Evolutionary conservation across 2,113 vertebrate species (phyloP).

Genomic region (Marcusenius ussheri): DNA sequence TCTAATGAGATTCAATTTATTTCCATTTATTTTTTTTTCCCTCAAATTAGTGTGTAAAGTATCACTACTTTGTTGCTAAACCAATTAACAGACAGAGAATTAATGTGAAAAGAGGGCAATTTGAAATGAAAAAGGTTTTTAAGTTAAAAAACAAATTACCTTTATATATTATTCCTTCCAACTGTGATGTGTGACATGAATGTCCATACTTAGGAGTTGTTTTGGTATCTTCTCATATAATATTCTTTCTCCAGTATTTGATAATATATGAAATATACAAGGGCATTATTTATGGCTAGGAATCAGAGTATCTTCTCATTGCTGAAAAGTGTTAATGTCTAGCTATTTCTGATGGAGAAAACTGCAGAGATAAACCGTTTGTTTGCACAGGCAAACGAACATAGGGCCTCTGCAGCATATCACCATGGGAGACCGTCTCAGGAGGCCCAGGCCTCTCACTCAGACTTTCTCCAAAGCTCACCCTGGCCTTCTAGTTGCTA

Average conservation of each 20-base stretch:
- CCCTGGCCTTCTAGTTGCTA: slow-evolving; percentile 27
- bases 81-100: background rate
- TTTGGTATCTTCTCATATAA: background rate
- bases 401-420: background rate
- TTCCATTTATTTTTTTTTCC: background rate
- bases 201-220: background rate
- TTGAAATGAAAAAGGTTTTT: background rate
- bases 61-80: background rate
- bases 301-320: background rate
- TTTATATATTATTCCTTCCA: background rate
- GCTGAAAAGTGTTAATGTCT: background rate
- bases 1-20: background rate
- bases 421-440: background rate
- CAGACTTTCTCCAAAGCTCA: slow-evolving; percentile 24
- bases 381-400: background rate
- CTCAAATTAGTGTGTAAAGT: background rate
- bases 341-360: background rate
- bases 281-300: background rate
- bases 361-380: background rate
- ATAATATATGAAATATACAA: background rate
- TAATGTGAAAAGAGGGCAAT: background rate
- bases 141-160: background rate
- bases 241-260: background rate
- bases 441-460: background rate
- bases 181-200: background rate